Evolutionary conservation across 2,888 invertebrate genomes (phyloP), one percentile per base, ranked within the genome.

Genomic region (Tortricodes alternella): DNA sequence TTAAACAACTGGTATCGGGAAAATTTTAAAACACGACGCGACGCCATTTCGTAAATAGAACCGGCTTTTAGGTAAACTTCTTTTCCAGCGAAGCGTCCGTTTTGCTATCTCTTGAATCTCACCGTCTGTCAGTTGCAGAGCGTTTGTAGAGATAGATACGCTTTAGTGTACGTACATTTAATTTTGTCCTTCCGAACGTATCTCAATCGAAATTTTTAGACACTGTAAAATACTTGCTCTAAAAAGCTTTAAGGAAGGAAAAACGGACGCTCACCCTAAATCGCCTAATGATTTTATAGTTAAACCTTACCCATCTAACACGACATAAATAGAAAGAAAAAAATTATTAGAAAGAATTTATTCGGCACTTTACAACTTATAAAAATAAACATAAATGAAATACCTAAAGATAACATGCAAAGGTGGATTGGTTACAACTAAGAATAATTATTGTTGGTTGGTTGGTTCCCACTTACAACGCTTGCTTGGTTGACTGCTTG

Each of bases 91-190:
- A 7, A 39, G 13, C n/a, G 34, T 18, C 13, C 32, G 34, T 19
- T 35, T 41, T 24, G 24, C 4, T 35, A 46, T 38, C 29, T 55
- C 27, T 48, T 16, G 39, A 32, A 39, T 32, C 32, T 32, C 38
- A 32, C 21, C 15, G 38, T 29, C 38, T 46, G 53, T 53, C 53
- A 39, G 23, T 32, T 16, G 3, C 53, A 53, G 52, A 27, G 19
- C 13, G n/a, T 41, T 32, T 16, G 21, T 3, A 34, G 32, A 32
- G 32, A 53, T 53, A 46, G 39, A 21, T 8, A n/a, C n/a, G n/a
- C n/a, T 18, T 44, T 37, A 16, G 2, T 13, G 3, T 15, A 37
- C 37, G 43, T 27, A 11, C 43, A 27, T 35, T 27, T 15, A 27
- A 52, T 52, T 52, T 29, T 44, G 3, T 2, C 0, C 15, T 13